A percentile compares a stretch with the other conserved stretches of the same genome.
Evolutionary conservation across 2,888 invertebrate species (phyloP).

Genomic region (Falcaria lacertinaria): DNA sequence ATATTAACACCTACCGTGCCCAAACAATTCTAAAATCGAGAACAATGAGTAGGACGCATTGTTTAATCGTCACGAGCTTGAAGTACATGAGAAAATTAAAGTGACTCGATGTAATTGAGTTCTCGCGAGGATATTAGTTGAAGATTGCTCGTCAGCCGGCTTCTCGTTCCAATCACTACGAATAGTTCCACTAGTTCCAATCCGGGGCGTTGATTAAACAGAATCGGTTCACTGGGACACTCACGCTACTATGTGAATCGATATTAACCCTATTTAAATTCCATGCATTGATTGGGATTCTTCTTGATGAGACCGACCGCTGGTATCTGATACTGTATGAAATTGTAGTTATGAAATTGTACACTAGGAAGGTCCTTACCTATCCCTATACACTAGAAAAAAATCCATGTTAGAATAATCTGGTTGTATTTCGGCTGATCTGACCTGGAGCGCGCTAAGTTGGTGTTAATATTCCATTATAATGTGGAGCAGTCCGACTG

Average conservation of each 20-base stretch:
- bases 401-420: too few relatives aligned
- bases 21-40: conserved; percentile 9
- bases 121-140: conserved; percentile 72
- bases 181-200: conserved; percentile 64
- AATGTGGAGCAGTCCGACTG: too few relatives aligned
- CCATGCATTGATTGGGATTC: neutral
- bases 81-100: conserved; percentile 62
- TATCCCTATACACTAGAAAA: too few relatives aligned
- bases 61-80: conserved; percentile 20
- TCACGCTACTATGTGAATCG: conserved; percentile 32
- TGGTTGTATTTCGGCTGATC: too few relatives aligned
- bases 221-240: conserved; percentile 73
- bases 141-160: conserved; percentile 75
- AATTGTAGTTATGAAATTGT: too few relatives aligned
- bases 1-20: neutral
- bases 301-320: too few relatives aligned
- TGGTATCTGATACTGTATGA: too few relatives aligned
- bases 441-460: too few relatives aligned
- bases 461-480: too few relatives aligned
- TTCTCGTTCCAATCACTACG: conserved; percentile 64
- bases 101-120: conserved; percentile 68
- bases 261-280: conserved; percentile 14
- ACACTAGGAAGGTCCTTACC: too few relatives aligned
- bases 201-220: conserved; percentile 67
- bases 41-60: conserved; percentile 19